Percentiles rank a stretch among this genome's conserved stretches.
phyloP scores from a whole-genome alignment of 35 echinoderm and acorn worm species.

The Ophiothrix spiculata region DNA sequence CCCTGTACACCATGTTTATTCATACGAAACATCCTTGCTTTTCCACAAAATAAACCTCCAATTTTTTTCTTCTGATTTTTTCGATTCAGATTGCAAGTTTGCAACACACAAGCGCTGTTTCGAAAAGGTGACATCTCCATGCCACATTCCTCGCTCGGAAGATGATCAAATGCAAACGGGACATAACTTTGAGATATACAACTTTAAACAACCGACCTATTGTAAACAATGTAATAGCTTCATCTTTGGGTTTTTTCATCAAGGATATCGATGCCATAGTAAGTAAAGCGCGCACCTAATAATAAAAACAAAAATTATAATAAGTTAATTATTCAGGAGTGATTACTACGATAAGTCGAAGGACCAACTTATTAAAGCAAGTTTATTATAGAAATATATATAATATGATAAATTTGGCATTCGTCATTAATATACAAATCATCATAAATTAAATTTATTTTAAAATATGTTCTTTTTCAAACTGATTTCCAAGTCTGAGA shows the following conservation, averaged over 20 bases:
- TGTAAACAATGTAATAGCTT: not conserved
- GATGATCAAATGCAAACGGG: not conserved
- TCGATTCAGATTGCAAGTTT: slow-evolving; percentile 2
- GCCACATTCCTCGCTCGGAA: not conserved
- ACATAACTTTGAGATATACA: not conserved
- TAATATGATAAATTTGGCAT: too few species aligned
- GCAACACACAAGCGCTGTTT: not conserved
- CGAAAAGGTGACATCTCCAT: not conserved
- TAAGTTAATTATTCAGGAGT: too few species aligned
- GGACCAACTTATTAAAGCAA: not conserved
- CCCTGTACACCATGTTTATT: too few species aligned
- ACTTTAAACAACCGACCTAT: not conserved
- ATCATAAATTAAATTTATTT: not conserved
- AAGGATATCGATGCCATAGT: slow-evolving; percentile 4
- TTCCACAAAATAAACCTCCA: too few species aligned
- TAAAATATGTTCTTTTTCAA: too few species aligned
- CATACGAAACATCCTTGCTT: too few species aligned
- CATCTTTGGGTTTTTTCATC: not conserved
- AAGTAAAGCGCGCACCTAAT: too few species aligned
- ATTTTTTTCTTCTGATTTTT: too few species aligned
- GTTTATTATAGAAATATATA: not conserved
- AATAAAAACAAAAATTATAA: too few species aligned
- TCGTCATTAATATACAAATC: too few species aligned
- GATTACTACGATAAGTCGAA: not conserved
- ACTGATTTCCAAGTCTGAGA: too few species aligned